Conservation (phyloP, 30 jellyfish, hydroid and myxozoan species). For the Nemopilema nomurai region DNA sequence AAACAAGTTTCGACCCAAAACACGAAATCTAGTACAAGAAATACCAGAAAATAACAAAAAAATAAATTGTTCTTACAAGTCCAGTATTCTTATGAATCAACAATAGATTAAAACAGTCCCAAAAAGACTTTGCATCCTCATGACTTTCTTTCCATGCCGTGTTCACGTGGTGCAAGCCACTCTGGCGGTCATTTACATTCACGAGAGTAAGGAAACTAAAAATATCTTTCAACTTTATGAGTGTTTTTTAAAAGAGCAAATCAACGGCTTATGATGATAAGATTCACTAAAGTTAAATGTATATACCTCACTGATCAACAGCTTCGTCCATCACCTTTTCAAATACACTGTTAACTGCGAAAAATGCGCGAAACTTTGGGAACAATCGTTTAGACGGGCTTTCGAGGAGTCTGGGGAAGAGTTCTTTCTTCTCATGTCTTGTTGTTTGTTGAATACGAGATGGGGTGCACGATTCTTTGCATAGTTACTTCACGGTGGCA, state of each 20-base stretch:
- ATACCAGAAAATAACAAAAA: too few species aligned
- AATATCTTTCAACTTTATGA: not conserved
- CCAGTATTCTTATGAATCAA: too few species aligned
- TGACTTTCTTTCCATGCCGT: not conserved
- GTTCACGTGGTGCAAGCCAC: conserved; percentile 12
- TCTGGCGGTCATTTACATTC: not conserved
- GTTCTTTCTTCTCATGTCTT: not conserved
- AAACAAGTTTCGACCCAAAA: too few species aligned
- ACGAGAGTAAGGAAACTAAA: not conserved
- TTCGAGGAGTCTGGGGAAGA: not conserved
- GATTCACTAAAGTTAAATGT: not conserved
- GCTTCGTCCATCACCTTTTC: not conserved
- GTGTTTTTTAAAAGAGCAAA: not conserved
- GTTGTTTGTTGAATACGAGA: not conserved
- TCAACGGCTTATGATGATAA: not conserved
- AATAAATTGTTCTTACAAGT: too few species aligned
- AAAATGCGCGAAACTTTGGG: not conserved
- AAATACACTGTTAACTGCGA: not conserved
- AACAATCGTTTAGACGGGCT: not conserved
- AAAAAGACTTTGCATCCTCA: not conserved
- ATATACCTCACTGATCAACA: not conserved
- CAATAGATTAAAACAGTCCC: not conserved
- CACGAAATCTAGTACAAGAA: too few species aligned
- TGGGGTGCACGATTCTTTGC: not conserved
- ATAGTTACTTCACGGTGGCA: not conserved